phyloP scores from a whole-genome alignment of 2,888 invertebrate genomes.

The Crocallis elinguaria region DNA sequence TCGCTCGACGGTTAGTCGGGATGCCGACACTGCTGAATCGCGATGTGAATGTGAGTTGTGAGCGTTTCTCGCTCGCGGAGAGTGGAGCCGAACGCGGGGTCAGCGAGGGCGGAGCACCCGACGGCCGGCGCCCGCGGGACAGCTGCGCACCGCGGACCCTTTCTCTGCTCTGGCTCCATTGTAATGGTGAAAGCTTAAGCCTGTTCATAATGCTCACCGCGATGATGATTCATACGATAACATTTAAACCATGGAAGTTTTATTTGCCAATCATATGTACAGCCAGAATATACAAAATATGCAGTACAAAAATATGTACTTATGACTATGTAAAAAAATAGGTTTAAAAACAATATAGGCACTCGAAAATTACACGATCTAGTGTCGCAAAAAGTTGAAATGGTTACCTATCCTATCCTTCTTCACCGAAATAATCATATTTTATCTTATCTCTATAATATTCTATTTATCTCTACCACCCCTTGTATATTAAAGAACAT shows the following conservation, averaged over 20 bases:
- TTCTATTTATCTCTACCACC: too few relatives aligned
- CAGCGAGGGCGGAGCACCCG: constrained; percentile 74
- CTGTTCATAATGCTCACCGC: constrained; percentile 44
- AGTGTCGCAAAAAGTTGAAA: too few relatives aligned
- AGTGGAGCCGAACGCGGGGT: constrained; percentile 60
- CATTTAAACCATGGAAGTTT: constrained; percentile 16
- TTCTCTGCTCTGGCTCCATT: constrained; percentile 69
- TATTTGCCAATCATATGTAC: too few relatives aligned
- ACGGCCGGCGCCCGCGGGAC: constrained; percentile 72
- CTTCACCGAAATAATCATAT: too few relatives aligned
- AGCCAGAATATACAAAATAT: too few relatives aligned
- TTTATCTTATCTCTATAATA: too few relatives aligned
- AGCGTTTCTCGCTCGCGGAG: constrained; percentile 34
- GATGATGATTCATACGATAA: constrained; percentile 33
- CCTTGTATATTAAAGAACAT: too few relatives aligned
- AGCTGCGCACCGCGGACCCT: constrained; percentile 79
- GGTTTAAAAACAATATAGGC: too few relatives aligned
- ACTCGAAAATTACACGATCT: too few relatives aligned
- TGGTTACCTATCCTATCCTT: too few relatives aligned
- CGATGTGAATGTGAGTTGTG: constrained; percentile 53
- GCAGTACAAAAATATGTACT: too few relatives aligned
- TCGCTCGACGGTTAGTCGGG: constrained; percentile 32
- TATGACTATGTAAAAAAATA: too few relatives aligned
- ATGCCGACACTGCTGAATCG: constrained; percentile 38
- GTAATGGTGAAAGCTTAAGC: constrained; percentile 71